Evolutionary conservation across 30 jellyfish, hydroid and myxozoan genomes (phyloP), one percentile per base, ranked within the genome.

Genomic region (Cassiopea andromeda): DNA sequence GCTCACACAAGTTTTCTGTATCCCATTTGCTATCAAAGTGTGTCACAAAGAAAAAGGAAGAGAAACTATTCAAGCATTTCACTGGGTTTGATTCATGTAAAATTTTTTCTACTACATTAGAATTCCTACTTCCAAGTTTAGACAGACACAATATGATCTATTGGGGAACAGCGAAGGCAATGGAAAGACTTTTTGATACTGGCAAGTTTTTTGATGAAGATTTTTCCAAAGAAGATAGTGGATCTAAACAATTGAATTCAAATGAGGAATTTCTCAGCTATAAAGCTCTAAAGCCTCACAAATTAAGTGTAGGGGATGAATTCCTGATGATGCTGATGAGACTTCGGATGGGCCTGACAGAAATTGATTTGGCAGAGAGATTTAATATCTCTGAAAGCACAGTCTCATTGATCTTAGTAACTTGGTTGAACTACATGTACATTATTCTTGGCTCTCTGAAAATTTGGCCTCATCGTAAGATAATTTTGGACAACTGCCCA

Each of bases 31-130:
- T 16, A 27, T 13, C 54, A 16, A 72, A 72, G 50, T 17, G 81
- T 27, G 50, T 72, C 2, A 2, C 50, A 49, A 38, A 13, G 81
- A 72, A 72, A 72, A 72, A 72, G 81, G 81, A 72, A 72, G 81
- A 72, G 48, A 72, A 72, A 13, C 54, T 72, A 16, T 72, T 72
- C 81, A 72, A 47, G 54, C 81, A 72, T 72, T 72, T 72, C 38
- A 72, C 81, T 13, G 81, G 81, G 38, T 72, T 72, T 27, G 38
- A 50, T 0, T 13, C 54, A 16, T 47, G 1, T 19, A 47, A 16
- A 2, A 2, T 2, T 27, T 72, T 38, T 72, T 14, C 15, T 27
- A 49, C 17, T 47, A 27, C 50, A 27, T 72, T 72, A 49, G 15
- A 72, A 14, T 72, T 72, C 38, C 15, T 72, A 18, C 50, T 72